Conservation (phyloP, 2,113 vertebrate species). For the Otis tarda region DNA sequence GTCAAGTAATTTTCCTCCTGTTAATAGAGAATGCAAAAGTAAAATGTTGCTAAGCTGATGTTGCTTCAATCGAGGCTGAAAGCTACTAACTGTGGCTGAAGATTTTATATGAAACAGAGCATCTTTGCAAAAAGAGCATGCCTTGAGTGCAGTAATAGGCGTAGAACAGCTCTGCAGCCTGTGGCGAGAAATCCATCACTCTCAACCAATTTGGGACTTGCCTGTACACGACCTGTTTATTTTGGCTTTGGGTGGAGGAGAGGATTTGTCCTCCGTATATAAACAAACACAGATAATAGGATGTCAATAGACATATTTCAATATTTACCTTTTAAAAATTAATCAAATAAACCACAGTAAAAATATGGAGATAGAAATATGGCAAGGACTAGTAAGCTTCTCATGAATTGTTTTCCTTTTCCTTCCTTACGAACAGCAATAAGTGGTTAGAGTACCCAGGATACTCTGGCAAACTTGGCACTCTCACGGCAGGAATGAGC, state of each 20-base stretch:
- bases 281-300: slow-evolving; percentile 22
- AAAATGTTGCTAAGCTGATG: neutral
- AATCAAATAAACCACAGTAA: neutral
- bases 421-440: neutral
- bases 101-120: neutral
- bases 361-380: neutral
- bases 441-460: neutral
- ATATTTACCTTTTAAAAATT: neutral
- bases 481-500: neutral
- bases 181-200: neutral
- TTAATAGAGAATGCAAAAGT: neutral
- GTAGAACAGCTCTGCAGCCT: neutral
- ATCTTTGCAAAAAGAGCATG: neutral
- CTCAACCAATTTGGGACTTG: neutral
- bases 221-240: slow-evolving; percentile 6
- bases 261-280: neutral
- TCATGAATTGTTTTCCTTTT: neutral
- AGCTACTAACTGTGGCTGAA: neutral
- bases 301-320: neutral
- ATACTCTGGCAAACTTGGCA: neutral
- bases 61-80: neutral
- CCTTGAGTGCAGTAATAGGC: neutral
- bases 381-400: neutral
- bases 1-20: neutral
- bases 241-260: neutral